phyloP scores from a whole-genome alignment of 2,888 invertebrate genomes.

The Drosophila yooni region DNA sequence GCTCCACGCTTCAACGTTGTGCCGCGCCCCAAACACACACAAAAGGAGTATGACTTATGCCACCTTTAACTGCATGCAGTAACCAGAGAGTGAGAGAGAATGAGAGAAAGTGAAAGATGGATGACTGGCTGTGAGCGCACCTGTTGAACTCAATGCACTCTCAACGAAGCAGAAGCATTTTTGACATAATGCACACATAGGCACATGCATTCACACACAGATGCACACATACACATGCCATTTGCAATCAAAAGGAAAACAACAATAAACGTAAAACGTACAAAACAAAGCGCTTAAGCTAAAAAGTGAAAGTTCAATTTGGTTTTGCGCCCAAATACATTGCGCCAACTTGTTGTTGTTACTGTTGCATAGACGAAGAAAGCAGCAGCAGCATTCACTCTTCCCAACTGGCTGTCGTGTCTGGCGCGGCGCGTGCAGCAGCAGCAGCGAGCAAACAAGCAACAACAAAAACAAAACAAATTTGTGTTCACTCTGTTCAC shows the following conservation, averaged over 20 bases:
- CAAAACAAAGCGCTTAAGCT: constrained; percentile 52
- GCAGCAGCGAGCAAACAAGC: constrained; percentile 7
- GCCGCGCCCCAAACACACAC: constrained; percentile 31
- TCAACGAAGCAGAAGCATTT: constrained; percentile 48
- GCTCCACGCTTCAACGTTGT: constrained; percentile 35
- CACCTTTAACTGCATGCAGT: constrained; percentile 30
- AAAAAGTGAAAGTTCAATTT: constrained; percentile 81
- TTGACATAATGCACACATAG: constrained; percentile 60
- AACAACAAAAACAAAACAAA: constrained; percentile 68
- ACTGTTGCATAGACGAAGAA: constrained; percentile 61
- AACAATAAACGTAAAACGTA: constrained; percentile 51
- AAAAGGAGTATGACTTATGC: constrained; percentile 59
- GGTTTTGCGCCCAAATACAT: constrained; percentile 65
- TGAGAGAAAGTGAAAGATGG: constrained; percentile 71
- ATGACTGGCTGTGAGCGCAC: constrained; percentile 43
- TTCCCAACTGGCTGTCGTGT: constrained; percentile 47
- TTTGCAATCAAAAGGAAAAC: constrained; percentile 58
- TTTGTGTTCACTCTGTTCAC: constrained; percentile 53
- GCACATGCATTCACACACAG: neutral
- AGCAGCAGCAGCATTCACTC: constrained; percentile 58
- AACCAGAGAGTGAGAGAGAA: constrained; percentile 31
- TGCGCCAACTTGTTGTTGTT: constrained; percentile 32
- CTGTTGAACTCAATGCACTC: constrained; percentile 58
- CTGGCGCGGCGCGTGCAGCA: constrained; percentile 31
- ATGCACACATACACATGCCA: constrained; percentile 26